Evolutionary conservation across 2,797 vertebrate genomes (phyloP).

Genomic region (Artibeus lituratus): DNA sequence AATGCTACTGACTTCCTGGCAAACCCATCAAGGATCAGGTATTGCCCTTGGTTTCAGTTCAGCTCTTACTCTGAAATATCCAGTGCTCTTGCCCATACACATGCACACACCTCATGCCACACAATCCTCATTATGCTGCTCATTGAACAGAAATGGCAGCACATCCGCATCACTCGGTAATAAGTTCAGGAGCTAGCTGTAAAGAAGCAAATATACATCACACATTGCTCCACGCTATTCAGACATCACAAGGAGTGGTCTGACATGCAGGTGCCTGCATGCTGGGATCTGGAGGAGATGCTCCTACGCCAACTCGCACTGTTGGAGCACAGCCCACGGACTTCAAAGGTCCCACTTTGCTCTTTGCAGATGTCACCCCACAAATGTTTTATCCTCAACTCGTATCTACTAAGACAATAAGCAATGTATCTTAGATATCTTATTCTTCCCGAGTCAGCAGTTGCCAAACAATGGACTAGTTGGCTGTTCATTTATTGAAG

Average conservation of each 20-base stretch:
- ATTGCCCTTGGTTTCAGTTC: not conserved
- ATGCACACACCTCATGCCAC: not conserved
- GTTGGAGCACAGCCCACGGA: not conserved
- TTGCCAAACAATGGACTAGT: not conserved
- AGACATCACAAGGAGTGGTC: not conserved
- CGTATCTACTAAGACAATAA: not conserved
- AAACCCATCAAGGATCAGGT: not conserved
- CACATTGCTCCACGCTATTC: not conserved
- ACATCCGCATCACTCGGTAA: not conserved
- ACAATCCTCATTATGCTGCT: not conserved
- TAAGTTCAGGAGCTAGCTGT: not conserved
- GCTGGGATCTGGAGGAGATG: not conserved
- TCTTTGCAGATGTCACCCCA: constrained; percentile 7
- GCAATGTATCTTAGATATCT: not conserved
- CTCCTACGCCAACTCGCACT: not conserved
- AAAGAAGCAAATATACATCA: not conserved
- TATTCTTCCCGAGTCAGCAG: not conserved
- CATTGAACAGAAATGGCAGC: not conserved
- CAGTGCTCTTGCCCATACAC: not conserved
- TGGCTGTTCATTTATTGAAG: not conserved
- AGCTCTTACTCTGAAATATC: not conserved
- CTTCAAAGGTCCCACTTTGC: not conserved
- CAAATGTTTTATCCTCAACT: not conserved
- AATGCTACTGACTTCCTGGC: not conserved
- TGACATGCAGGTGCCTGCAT: not conserved